Conservation (phyloP, 2,888 invertebrate genomes). For the Spatulosminthurus flaviceps region DNA sequence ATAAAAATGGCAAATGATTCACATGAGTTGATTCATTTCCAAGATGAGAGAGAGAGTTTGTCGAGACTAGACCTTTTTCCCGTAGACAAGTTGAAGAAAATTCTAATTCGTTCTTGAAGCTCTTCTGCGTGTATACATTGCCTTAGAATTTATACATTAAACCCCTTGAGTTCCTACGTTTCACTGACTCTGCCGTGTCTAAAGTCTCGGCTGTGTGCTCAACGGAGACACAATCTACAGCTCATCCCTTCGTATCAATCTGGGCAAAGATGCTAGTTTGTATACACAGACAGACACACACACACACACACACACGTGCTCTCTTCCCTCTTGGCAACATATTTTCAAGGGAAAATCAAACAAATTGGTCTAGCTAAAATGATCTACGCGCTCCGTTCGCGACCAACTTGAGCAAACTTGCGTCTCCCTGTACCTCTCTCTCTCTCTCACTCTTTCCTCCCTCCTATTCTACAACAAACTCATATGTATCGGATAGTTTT, state of each 20-base stretch:
- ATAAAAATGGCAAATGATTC: slow-evolving; percentile 23
- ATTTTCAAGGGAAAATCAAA: slow-evolving; percentile 52
- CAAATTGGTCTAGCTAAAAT: slow-evolving; percentile 49
- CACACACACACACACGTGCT: too few species aligned
- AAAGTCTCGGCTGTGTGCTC: slow-evolving; percentile 18
- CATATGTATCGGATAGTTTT: not conserved
- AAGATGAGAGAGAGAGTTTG: slow-evolving; percentile 45
- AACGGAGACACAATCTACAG: not conserved
- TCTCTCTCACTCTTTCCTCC: not conserved
- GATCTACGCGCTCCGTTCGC: slow-evolving; percentile 33
- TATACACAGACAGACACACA: too few species aligned
- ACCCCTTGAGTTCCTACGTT: slow-evolving; percentile 22
- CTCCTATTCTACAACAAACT: not conserved
- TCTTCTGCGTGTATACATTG: not conserved
- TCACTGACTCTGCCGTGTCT: slow-evolving; percentile 1
- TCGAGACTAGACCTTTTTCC: slow-evolving; percentile 40
- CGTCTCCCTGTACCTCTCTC: not conserved
- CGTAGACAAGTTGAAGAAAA: slow-evolving; percentile 42
- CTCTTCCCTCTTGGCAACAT: slow-evolving; percentile 44
- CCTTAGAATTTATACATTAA: slow-evolving; percentile 15
- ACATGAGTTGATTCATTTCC: slow-evolving; percentile 43
- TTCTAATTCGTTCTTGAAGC: slow-evolving; percentile 37
- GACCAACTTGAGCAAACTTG: not conserved
- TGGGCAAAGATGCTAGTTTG: not conserved
- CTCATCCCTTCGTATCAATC: slow-evolving; percentile 17